A percentile compares a stretch with the other conserved stretches of the same genome.
Conservation (phyloP, 2,888 invertebrate species). For the Drosophila formosana region DNA sequence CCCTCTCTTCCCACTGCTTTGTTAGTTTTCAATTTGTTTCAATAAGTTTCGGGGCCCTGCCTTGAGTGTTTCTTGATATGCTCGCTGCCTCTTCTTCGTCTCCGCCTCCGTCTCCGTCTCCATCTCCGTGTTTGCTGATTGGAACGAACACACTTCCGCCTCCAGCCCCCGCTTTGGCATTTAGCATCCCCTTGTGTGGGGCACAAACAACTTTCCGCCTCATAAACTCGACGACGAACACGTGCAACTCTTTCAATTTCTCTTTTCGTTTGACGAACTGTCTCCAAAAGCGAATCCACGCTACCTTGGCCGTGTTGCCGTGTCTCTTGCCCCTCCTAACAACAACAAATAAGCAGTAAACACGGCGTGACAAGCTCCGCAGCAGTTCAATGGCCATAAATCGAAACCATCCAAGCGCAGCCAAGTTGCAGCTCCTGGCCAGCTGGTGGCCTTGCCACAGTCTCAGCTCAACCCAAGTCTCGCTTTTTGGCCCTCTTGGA, state of each 20-base stretch:
- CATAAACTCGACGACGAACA: conserved; percentile 46
- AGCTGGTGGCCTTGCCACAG: conserved; percentile 12
- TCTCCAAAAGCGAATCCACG: conserved; percentile 30
- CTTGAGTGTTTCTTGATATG: conserved; percentile 42
- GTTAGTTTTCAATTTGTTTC: conserved; percentile 60
- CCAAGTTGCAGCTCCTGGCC: conserved; percentile 13
- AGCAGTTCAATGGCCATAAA: conserved; percentile 62
- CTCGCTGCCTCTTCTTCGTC: conserved; percentile 41
- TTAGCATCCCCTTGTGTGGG: conserved; percentile 15
- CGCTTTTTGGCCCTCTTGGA: not conserved
- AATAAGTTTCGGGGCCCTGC: conserved; percentile 37
- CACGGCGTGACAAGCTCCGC: conserved; percentile 22
- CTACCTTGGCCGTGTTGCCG: conserved; percentile 56
- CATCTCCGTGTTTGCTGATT: conserved; percentile 31
- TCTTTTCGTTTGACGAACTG: conserved; percentile 61
- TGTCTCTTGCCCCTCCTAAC: conserved; percentile 14
- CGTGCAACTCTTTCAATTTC: conserved; percentile 67
- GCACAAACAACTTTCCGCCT: conserved; percentile 68
- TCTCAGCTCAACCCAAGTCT: too few species aligned
- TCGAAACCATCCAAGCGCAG: conserved; percentile 57
- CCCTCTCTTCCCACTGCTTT: conserved; percentile 24
- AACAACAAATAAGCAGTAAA: conserved; percentile 22
- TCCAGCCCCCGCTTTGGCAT: not conserved
- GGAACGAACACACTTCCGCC: conserved; percentile 53
- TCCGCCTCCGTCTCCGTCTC: not conserved